These are phyloP conservation scores for Mesochorus sp. DNA, from an alignment of 2,888 invertebrate species.

Conservation along the genomic window DNA sequence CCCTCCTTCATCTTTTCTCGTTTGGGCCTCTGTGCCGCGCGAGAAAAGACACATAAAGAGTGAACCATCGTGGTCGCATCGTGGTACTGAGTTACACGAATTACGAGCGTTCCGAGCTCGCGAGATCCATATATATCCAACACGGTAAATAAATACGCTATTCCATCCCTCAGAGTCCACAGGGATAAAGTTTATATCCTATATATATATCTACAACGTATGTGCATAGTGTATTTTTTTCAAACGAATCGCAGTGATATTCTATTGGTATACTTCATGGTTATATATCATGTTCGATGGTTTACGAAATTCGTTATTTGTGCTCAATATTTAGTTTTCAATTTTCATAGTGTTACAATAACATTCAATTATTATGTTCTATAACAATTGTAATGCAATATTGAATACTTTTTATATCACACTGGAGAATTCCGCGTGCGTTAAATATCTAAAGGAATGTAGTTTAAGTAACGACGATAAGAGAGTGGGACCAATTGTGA, in stretches of 20 bases:
- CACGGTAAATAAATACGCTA: conserved; percentile 73
- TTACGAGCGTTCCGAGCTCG: conserved; percentile 61
- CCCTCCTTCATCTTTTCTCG: conserved; percentile 41
- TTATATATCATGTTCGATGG: no score
- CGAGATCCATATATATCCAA: conserved; percentile 58
- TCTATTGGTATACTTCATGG: no score
- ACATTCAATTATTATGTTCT: no score
- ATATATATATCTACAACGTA: not conserved
- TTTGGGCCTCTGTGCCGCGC: not conserved
- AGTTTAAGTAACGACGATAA: no score
- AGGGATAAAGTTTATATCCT: conserved; percentile 17
- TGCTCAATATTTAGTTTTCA: no score
- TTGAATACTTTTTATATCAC: no score
- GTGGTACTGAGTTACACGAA: conserved; percentile 67
- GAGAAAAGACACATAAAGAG: conserved; percentile 25
- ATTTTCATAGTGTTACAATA: no score
- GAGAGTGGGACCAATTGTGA: no score
- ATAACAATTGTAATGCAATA: no score
- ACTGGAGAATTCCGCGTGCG: no score
- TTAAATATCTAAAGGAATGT: no score
- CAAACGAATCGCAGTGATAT: not conserved
- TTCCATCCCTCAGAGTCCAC: conserved; percentile 67
- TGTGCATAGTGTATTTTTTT: not conserved
- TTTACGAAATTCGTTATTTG: no score
- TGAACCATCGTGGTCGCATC: conserved; percentile 34